Base-by-base conservation (phyloP, 1,140 invertebrate species). In the Hypsibius dujardini region DNA sequence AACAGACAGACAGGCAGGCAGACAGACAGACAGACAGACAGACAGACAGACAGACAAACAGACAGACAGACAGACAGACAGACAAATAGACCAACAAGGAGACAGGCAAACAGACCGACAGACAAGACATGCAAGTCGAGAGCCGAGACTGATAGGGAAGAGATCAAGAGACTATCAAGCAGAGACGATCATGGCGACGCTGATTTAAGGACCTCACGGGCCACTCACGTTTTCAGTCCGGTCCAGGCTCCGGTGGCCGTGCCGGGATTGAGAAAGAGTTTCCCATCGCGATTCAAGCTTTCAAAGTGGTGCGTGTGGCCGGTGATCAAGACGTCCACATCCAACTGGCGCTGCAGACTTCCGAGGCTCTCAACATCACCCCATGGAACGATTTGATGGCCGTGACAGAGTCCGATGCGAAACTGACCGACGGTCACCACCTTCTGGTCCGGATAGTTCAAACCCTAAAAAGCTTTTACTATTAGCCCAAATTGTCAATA, bases 261-360 rank as follows among this genome's bases (percentile, higher is more conserved):
- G 40, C 96, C 96, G 69, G 96, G 96, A 82, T 99, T 99, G 59
- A 99, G 96, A 79, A 94, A 99, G 82, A 99, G 98, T 78, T 95
- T 95, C 76, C 93, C 95, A 79, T 96, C 94, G 82, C 96, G 92
- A 80, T 98, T 95, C 78, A 94, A 97, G 0, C 94, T 93, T 79
- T 96, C 92, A 83, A 98, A 98, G 76, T 92, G 90, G 81, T 99
- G 95, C 2, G 95, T 98, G 79, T 98, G 95, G 0, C 96, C 96
- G 28, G 93, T 93, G 77, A 99, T 97, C 3, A 99, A 83, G 75
- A 99, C 97, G 80, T 99, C 96, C 15, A 98, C 96, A 80, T 98
- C 94, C 14, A 99, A 80, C 80, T 99, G 95, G 47, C 95, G 84
- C 77, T 98, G 95, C 56, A 98, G 86, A 72, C 96, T 82, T 0